phyloP scores from a whole-genome alignment of 2,888 invertebrate species.

The Arrhopalites spinosus region DNA sequence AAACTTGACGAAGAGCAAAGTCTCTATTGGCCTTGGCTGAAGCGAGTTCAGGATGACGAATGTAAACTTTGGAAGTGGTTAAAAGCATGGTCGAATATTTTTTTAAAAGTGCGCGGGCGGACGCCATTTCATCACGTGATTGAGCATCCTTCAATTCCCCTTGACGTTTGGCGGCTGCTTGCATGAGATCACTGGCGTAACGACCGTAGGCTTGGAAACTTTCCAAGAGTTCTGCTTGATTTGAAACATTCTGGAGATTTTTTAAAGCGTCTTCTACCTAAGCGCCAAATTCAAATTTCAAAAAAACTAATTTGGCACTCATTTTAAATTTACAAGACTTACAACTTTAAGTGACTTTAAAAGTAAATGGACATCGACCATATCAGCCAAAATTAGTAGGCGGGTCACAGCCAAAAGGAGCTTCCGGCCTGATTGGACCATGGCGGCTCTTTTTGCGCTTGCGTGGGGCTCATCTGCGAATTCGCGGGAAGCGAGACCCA shows the following conservation, averaged over 20 bases:
- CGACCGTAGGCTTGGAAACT: constrained; percentile 84
- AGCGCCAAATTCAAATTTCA: background rate
- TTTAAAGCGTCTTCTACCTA: constrained; percentile 90
- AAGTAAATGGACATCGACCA: constrained; percentile 95
- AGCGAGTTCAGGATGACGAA: constrained; percentile 95
- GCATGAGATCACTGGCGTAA: constrained; percentile 80
- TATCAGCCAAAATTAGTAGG: constrained; percentile 92
- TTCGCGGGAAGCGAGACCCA: constrained; percentile 87
- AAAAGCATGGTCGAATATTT: constrained; percentile 93
- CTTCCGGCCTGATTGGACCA: constrained; percentile 92
- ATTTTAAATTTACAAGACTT: constrained; percentile 57
- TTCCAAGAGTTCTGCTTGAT: constrained; percentile 87
- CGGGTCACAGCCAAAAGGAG: constrained; percentile 92
- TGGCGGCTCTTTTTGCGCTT: constrained; percentile 87
- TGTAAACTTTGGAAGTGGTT: constrained; percentile 73
- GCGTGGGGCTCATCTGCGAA: constrained; percentile 98
- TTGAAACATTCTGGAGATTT: constrained; percentile 86
- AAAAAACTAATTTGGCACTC: background rate
- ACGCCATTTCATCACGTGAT: constrained; percentile 90
- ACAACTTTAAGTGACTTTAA: constrained; percentile 85
- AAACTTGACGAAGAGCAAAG: constrained; percentile 92
- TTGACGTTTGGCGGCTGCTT: constrained; percentile 85
- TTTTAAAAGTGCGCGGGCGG: constrained; percentile 92
- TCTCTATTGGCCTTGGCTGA: constrained; percentile 96
- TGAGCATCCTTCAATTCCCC: constrained; percentile 90